These are phyloP conservation scores for Lathronympha strigana DNA, from an alignment of 2,888 invertebrate genomes.

Conservation along the genomic window DNA sequence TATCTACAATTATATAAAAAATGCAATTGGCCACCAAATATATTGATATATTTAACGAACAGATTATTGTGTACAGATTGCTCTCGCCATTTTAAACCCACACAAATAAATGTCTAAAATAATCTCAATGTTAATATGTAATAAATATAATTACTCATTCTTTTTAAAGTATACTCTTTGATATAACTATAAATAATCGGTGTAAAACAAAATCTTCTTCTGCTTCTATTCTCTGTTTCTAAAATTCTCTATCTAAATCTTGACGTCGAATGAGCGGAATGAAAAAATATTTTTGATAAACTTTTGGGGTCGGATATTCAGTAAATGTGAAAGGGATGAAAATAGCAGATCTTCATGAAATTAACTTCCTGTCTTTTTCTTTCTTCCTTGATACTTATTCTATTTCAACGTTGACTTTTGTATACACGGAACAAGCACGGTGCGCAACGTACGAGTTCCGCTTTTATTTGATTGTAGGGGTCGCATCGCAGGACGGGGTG, in stretches of 20 bases:
- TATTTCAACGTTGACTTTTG: not conserved
- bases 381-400: not conserved
- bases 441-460: slow-evolving; percentile 6
- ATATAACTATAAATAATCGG: not conserved
- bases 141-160: not conserved
- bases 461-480: not conserved
- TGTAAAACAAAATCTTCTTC: not conserved
- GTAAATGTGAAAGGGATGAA: slow-evolving; percentile 1
- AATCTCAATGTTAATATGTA: not conserved
- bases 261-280: slow-evolving; percentile 16
- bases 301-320: not conserved
- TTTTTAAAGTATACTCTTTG: not conserved
- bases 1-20: too few species aligned
- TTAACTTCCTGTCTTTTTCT: not conserved
- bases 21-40: too few species aligned
- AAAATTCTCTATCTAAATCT: not conserved
- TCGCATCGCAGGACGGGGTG: too few species aligned
- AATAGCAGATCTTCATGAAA: slow-evolving; percentile 3
- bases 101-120: too few species aligned
- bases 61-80: too few species aligned
- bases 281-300: slow-evolving; percentile 6
- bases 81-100: too few species aligned
- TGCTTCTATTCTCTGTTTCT: not conserved
- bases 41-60: too few species aligned
- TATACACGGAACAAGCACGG: not conserved